Conservation (phyloP, 2,113 vertebrate species). For the Leptobrachium leishanense region DNA sequence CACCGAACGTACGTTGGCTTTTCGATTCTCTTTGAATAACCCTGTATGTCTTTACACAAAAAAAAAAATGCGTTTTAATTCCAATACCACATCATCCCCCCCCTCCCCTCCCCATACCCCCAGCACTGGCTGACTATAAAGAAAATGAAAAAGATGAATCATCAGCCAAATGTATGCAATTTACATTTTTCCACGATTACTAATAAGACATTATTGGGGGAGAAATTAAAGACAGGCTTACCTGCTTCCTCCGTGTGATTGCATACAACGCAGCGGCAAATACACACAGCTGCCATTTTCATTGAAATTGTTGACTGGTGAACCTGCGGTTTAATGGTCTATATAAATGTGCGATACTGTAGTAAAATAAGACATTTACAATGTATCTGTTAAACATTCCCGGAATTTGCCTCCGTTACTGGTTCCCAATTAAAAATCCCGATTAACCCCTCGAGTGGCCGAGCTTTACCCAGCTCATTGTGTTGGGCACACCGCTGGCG, state of each 20-base stretch:
- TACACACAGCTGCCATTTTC: constrained; percentile 23
- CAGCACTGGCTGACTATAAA: constrained; percentile 4
- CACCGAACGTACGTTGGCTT: too few relatives aligned
- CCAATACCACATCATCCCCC: neutral
- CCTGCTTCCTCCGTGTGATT: neutral
- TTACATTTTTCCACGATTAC: neutral
- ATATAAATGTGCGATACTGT: neutral
- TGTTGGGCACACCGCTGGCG: too few relatives aligned
- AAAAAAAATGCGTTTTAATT: too few relatives aligned
- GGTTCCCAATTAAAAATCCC: neutral
- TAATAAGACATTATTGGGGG: neutral
- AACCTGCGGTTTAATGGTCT: constrained; percentile 10
- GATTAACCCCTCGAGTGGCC: neutral
- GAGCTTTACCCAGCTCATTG: too few relatives aligned
- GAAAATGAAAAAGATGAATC: constrained; percentile 8
- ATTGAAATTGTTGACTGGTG: constrained; percentile 16
- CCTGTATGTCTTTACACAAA: too few relatives aligned
- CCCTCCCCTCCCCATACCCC: neutral
- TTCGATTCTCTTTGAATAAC: too few relatives aligned
- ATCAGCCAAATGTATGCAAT: neutral
- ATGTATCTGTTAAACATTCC: constrained; percentile 20
- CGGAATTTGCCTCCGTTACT: constrained; percentile 6
- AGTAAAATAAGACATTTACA: constrained; percentile 27
- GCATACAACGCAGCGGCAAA: neutral
- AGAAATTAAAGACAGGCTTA: neutral